These are phyloP conservation scores for Glaucidium brasilianum DNA, from an alignment of 2,113 vertebrate species.

Conservation along the genomic window DNA sequence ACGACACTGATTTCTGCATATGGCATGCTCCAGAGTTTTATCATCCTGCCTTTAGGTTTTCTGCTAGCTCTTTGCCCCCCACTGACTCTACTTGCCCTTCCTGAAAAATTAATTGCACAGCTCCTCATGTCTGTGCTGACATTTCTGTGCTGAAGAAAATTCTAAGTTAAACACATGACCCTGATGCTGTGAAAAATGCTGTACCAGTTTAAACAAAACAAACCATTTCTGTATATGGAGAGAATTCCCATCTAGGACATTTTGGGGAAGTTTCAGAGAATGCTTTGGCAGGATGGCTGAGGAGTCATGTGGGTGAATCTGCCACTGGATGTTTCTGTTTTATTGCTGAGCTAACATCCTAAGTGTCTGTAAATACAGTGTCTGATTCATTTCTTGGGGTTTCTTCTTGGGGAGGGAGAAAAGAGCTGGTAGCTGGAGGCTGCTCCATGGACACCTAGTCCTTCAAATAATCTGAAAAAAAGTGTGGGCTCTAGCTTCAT, in stretches of 20 bases:
- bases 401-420: background rate
- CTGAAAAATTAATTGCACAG: background rate
- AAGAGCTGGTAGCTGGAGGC: background rate
- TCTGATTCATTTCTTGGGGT: background rate
- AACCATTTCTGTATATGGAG: background rate
- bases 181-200: background rate
- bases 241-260: background rate
- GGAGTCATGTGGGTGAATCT: background rate
- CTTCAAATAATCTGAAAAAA: background rate
- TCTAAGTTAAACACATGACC: background rate
- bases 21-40: background rate
- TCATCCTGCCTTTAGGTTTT: background rate
- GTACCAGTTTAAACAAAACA: background rate
- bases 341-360: background rate
- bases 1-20: background rate
- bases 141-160: background rate
- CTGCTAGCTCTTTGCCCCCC: background rate
- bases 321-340: background rate
- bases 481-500: background rate
- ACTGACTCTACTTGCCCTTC: background rate
- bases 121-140: background rate
- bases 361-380: background rate
- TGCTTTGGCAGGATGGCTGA: background rate
- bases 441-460: background rate
- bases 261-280: background rate